These are phyloP conservation scores for Hippopotamus amphibius DNA, from an alignment of 2,113 vertebrate genomes.

Conservation along the genomic window DNA sequence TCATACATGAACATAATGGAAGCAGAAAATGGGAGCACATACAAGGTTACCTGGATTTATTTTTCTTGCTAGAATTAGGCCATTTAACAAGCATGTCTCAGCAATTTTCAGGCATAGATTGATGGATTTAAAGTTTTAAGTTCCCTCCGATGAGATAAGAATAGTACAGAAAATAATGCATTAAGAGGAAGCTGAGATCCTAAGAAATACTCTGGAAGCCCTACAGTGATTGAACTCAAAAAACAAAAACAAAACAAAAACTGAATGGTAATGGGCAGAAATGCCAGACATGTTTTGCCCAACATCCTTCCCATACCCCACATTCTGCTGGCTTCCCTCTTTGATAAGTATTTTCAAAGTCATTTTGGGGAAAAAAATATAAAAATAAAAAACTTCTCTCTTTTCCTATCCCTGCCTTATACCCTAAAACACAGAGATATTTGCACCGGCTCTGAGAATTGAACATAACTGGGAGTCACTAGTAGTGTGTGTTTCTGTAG, in stretches of 20 bases:
- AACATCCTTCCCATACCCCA: not conserved
- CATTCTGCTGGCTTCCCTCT: not conserved
- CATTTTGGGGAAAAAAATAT: not conserved
- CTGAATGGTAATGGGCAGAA: not conserved
- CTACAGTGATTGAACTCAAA: not conserved
- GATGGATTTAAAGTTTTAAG: conserved; percentile 55
- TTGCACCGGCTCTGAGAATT: not conserved
- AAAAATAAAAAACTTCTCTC: not conserved
- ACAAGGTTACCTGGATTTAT: not conserved
- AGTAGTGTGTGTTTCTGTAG: not conserved
- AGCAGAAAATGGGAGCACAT: not conserved
- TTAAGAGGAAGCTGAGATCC: not conserved
- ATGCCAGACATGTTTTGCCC: not conserved
- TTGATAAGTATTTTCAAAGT: conserved; percentile 41
- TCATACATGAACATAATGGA: not conserved
- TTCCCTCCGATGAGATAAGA: conserved; percentile 54
- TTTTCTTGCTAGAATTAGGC: conserved; percentile 68
- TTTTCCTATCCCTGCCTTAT: not conserved
- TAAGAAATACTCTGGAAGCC: conserved; percentile 36
- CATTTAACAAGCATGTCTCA: conserved; percentile 58
- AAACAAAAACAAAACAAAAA: not conserved
- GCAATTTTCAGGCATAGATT: conserved; percentile 44
- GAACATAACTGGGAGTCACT: not conserved
- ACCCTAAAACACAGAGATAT: not conserved
- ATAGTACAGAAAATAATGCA: conserved; percentile 52